A percentile compares a stretch with the other conserved stretches of the same genome.
Conservation (phyloP, 2,797 vertebrate genomes). For the Crenuchus spilurus region DNA sequence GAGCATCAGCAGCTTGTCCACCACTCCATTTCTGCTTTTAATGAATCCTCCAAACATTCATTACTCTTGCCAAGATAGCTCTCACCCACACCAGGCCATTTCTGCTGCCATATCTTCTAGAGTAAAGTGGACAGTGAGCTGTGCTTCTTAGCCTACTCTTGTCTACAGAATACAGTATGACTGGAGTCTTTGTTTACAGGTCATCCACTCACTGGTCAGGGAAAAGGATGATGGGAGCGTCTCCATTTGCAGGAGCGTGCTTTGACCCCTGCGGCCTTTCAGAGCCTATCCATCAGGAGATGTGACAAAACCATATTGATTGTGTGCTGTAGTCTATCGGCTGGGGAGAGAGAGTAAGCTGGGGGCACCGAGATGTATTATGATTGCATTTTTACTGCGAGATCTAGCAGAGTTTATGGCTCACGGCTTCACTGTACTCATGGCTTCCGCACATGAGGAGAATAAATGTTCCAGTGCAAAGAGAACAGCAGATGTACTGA, state of each 20-base stretch:
- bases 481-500: background rate
- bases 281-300: slow-evolving; percentile 46
- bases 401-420: slow-evolving; percentile 17
- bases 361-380: slow-evolving; percentile 46
- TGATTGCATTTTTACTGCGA: slow-evolving; percentile 27
- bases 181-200: background rate
- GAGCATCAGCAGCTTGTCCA: slow-evolving; percentile 21
- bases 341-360: slow-evolving; percentile 49
- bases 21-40: slow-evolving; percentile 14
- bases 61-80: slow-evolving; percentile 31
- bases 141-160: background rate
- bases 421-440: background rate
- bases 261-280: slow-evolving; percentile 39
- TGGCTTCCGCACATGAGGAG: background rate
- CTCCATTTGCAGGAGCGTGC: slow-evolving; percentile 17
- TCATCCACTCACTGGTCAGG: background rate
- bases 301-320: slow-evolving; percentile 55
- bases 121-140: slow-evolving; percentile 16
- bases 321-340: slow-evolving; percentile 46
- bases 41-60: slow-evolving; percentile 47
- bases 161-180: background rate
- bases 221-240: background rate
- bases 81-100: slow-evolving; percentile 32
- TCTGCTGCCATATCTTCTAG: slow-evolving; percentile 24
- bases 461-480: background rate